These are phyloP conservation scores for Cyaniris semiargus DNA, from an alignment of 2,888 invertebrate species.

Conservation along the genomic window DNA sequence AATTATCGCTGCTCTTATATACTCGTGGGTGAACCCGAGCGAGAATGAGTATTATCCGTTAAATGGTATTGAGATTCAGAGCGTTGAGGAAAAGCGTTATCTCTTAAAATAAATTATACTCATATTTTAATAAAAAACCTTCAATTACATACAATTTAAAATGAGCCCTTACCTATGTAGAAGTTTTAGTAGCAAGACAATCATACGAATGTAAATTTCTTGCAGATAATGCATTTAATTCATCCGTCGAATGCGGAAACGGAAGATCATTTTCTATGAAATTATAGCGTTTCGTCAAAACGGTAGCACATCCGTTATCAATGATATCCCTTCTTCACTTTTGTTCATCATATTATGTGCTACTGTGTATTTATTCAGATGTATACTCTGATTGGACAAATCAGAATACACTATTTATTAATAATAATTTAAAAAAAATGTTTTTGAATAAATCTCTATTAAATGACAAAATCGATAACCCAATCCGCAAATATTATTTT, in stretches of 20 bases:
- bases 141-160: neutral
- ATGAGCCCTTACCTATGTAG: neutral
- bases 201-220: neutral
- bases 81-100: neutral
- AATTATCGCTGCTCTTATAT: neutral
- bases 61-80: neutral
- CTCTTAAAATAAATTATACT: no score
- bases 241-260: constrained; percentile 10
- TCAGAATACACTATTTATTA: no score
- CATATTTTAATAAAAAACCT: no score
- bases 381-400: neutral
- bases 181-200: neutral
- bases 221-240: neutral
- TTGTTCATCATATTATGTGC: neutral
- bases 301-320: constrained; percentile 5
- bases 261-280: constrained; percentile 14
- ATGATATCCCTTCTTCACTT: constrained; percentile 3
- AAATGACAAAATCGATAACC: neutral
- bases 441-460: neutral
- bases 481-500: constrained; percentile 16
- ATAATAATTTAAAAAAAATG: neutral
- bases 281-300: constrained; percentile 10
- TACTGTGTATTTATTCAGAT: neutral
- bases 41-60: neutral
- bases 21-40: neutral